These are phyloP conservation scores for Anhinga anhinga DNA, from an alignment of 2,113 vertebrate species.

Conservation along the genomic window DNA sequence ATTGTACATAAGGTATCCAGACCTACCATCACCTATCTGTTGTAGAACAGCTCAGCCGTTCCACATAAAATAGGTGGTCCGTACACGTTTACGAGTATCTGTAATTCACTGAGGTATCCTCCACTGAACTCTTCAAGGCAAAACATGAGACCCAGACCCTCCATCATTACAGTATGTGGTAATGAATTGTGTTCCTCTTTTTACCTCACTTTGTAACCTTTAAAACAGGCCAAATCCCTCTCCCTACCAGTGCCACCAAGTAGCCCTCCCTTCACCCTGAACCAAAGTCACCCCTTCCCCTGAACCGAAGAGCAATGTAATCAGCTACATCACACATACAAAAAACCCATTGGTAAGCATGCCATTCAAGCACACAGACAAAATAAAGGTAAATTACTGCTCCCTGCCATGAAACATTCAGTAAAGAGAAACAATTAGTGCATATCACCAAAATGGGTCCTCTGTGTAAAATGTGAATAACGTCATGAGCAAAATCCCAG, in stretches of 20 bases:
- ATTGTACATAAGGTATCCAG: background rate
- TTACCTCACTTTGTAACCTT: background rate
- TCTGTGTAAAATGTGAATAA: background rate
- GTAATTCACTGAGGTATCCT: background rate
- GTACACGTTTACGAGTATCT: background rate
- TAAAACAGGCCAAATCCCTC: background rate
- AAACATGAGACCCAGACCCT: background rate
- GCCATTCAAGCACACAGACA: background rate
- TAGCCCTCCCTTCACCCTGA: background rate
- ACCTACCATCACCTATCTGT: background rate
- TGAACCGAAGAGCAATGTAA: background rate
- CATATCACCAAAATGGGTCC: background rate
- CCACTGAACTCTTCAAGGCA: background rate
- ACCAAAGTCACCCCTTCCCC: background rate
- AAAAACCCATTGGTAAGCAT: rapidly evolving
- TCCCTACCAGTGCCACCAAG: background rate
- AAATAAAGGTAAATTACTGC: background rate
- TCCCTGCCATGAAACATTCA: background rate
- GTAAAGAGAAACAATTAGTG: background rate
- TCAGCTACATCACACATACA: background rate
- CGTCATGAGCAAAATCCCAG: background rate
- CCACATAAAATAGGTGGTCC: background rate
- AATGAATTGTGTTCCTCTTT: background rate
- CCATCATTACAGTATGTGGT: background rate
- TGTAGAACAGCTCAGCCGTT: background rate